Evolutionary conservation across 2,113 vertebrate species (phyloP).

Genomic region (Plectropomus leopardus): DNA sequence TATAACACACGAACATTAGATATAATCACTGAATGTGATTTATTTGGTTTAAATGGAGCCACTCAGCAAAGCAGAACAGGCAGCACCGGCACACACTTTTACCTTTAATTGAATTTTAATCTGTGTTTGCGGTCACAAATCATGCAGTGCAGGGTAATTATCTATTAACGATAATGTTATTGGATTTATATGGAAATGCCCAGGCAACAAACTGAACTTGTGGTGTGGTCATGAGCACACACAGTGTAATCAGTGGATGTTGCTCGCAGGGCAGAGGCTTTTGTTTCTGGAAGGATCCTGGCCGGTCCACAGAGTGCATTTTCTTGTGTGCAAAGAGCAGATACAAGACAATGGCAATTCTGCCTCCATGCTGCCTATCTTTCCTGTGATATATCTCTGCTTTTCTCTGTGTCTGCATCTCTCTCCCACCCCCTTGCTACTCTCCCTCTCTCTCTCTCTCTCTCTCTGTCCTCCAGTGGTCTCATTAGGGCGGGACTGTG

Average conservation of each 20-base stretch:
- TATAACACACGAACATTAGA: slow-evolving; percentile 57
- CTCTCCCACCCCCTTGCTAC: slow-evolving; percentile 58
- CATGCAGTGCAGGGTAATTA: slow-evolving; percentile 79
- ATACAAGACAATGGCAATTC: slow-evolving; percentile 74
- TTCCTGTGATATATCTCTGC: slow-evolving; percentile 72
- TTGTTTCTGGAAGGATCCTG: slow-evolving; percentile 66
- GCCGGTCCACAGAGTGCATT: slow-evolving; percentile 47
- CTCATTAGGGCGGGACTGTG: slow-evolving; percentile 84
- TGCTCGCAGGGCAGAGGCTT: slow-evolving; percentile 63
- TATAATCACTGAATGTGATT: slow-evolving; percentile 67
- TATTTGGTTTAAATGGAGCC: slow-evolving; percentile 72
- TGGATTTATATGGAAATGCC: slow-evolving; percentile 80
- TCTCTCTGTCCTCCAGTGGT: slow-evolving; percentile 73
- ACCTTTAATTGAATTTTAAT: slow-evolving; percentile 84
- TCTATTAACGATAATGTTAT: slow-evolving; percentile 81
- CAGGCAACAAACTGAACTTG: slow-evolving; percentile 69
- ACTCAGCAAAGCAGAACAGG: slow-evolving; percentile 69
- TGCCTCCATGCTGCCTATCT: slow-evolving; percentile 66
- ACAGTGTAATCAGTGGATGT: slow-evolving; percentile 63
- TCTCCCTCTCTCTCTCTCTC: slow-evolving; percentile 36
- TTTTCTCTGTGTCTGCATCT: slow-evolving; percentile 66
- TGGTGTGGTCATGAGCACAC: slow-evolving; percentile 65
- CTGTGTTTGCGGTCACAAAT: slow-evolving; percentile 83
- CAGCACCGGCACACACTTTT: slow-evolving; percentile 69
- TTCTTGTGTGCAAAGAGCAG: slow-evolving; percentile 66